Conservation (phyloP, 2,888 invertebrate species). For the Cylindroiulus punctatus region DNA sequence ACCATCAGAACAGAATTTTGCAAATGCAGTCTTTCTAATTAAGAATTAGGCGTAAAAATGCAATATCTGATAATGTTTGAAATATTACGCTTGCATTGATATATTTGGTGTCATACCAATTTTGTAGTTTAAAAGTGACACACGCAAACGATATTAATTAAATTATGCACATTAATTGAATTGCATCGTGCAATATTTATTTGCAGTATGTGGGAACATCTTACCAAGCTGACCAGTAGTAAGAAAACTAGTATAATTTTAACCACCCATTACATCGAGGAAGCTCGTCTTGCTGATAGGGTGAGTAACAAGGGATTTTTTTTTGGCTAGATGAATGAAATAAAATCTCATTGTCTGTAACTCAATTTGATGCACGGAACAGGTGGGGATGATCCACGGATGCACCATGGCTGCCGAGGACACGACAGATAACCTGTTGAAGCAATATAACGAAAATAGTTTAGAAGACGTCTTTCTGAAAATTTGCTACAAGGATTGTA, state of each 20-base stretch:
- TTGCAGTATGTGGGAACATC: not conserved
- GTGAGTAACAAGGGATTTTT: not conserved
- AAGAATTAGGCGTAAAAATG: no score
- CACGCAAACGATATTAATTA: no score
- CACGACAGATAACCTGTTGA: not conserved
- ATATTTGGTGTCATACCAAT: no score
- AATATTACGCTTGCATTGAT: no score
- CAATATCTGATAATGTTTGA: no score
- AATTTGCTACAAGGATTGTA: not conserved
- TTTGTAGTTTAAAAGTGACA: no score
- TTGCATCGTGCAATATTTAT: not conserved
- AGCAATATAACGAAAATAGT: not conserved
- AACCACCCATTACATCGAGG: conserved; percentile 1
- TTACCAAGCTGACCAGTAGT: not conserved
- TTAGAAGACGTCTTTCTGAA: not conserved
- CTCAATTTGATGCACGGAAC: not conserved
- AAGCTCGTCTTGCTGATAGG: not conserved
- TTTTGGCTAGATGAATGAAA: no score
- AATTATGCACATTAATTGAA: no score
- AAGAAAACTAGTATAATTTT: not conserved
- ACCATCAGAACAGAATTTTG: no score
- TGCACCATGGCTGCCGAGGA: not conserved
- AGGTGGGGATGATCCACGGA: conserved; percentile 21
- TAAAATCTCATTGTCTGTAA: not conserved
- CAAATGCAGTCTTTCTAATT: no score